Base-by-base conservation (phyloP, 2,888 invertebrate species). In the Chrysodeixis includens region DNA sequence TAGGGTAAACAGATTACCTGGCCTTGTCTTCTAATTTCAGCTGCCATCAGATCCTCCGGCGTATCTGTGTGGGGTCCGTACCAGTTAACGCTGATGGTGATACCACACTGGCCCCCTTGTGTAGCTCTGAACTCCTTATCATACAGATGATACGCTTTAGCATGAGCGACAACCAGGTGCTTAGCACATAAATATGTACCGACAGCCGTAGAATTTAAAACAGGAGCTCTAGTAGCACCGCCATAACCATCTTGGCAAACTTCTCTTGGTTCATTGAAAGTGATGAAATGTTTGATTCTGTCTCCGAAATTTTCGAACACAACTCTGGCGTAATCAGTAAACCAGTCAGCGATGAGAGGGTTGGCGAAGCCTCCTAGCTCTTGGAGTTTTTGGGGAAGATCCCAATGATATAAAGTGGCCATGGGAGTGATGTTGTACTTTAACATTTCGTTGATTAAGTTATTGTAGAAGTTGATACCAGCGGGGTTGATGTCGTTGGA, bases 381-480 rank as follows among this genome's bases (percentile, higher is more conserved):
- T 51, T 87, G 85, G 30, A 83, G 72, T 14, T 71, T 78, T 8
- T 85, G 90, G 0, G 95, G 96, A 52, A 95, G 78, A 76, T 96
- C 96, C 91, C 94, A 95, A 61, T 96, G 95, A 73, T 92, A 95
- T 49, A 96, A 84, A 0, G 95, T 95, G 0, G 95, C 89, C 85
- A 96, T 89, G 0, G 97, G 97, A 58, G 92, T 87, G 58, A 97
- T 96, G 44, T 94, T 95, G 71, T 95, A 96, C 20, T 91, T 94
- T 0, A 96, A 65, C 64, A 97, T 92, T 81, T 95, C 96, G 78
- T 96, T 86, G 56, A 97, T 96, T 1, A 97, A 86, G 66, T 95
- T 91, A 73, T 96, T 96, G 87, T 97, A 97, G 86, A 96, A 97
- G n/a, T 93, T 88, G 12, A 97, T 89, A 4, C 96, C 97, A 1